phyloP scores from a whole-genome alignment of 2,888 invertebrate genomes.

The Schizotus pectinicornis region DNA sequence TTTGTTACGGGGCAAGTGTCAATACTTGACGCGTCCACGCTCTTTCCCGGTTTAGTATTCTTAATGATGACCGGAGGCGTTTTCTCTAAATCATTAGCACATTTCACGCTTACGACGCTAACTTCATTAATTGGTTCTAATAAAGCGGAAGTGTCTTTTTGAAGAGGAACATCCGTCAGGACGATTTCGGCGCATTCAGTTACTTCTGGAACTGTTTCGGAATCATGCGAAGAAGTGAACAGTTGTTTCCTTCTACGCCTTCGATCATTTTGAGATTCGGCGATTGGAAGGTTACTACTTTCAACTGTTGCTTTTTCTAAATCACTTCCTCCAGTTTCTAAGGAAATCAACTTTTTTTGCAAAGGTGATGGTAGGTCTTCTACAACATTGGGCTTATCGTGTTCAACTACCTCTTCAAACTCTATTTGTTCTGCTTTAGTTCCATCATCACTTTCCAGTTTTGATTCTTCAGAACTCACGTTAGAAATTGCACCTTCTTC shows the following conservation, averaged over 20 bases:
- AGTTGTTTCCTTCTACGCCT: background rate
- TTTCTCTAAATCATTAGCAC: no score
- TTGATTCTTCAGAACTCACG: no score
- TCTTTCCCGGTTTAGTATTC: background rate
- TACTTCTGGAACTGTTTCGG: no score
- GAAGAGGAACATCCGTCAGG: no score
- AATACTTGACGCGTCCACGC: background rate
- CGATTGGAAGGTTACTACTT: background rate
- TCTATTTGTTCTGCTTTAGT: background rate
- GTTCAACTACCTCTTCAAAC: background rate
- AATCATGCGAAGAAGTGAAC: no score
- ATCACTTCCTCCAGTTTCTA: background rate
- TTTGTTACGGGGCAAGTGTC: background rate
- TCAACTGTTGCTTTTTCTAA: background rate
- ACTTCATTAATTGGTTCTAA: no score
- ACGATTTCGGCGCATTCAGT: no score
- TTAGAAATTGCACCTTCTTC: background rate
- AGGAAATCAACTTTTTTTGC: no score
- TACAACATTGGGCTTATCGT: background rate
- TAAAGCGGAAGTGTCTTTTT: no score
- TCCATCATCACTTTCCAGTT: background rate
- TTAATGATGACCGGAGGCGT: slow-evolving; percentile 1
- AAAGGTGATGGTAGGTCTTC: no score
- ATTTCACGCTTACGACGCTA: no score
- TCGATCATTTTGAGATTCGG: background rate